phyloP scores from a whole-genome alignment of 2,113 vertebrate species.

The Pica pica region DNA sequence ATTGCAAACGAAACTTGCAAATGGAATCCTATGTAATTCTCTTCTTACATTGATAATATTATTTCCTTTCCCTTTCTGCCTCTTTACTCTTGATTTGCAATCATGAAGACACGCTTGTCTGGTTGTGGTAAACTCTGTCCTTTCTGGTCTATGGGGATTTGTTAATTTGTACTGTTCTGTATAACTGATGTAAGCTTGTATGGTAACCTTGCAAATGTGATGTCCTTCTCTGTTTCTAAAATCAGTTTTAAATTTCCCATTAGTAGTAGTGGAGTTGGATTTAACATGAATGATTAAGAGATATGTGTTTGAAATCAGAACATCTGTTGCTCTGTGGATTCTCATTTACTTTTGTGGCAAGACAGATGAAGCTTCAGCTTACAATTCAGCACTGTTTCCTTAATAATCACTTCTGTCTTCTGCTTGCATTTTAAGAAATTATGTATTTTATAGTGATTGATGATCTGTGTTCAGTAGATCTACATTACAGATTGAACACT shows the following conservation, averaged over 20 bases:
- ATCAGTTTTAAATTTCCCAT: neutral
- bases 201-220: neutral
- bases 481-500: neutral
- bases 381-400: neutral
- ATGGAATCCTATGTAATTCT: fast-evolving
- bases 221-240: neutral
- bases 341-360: neutral
- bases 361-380: neutral
- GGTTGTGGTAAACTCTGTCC: neutral
- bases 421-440: neutral
- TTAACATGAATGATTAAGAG: neutral
- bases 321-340: neutral
- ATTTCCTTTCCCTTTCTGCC: neutral
- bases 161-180: neutral
- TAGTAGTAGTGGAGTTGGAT: neutral
- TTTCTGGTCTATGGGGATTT: neutral
- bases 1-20: neutral
- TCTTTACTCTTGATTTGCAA: neutral
- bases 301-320: neutral
- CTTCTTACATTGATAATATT: neutral
- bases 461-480: neutral
- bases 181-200: neutral
- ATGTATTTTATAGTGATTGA: neutral
- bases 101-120: neutral
- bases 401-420: neutral